Base-by-base conservation (phyloP, 1,140 invertebrate genomes). In the Eurosta solidaginis region DNA sequence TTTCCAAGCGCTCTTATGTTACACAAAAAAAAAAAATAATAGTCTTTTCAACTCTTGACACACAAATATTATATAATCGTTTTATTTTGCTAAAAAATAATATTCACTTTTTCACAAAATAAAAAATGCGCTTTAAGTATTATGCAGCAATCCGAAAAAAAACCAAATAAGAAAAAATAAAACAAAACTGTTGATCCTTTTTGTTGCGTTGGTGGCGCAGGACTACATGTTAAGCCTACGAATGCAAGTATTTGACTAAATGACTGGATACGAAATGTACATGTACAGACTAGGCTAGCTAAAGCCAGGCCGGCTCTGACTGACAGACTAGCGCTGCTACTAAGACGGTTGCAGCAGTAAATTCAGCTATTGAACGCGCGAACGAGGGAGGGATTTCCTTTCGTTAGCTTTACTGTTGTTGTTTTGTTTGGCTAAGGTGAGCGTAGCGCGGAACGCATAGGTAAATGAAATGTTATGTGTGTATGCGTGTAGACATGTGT, bases 191-290 rank as follows among this genome's bases (percentile, higher is more conserved):
- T 68, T 68, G 59, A 68, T 68, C 59, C 33, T 68, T 5, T 22
- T 40, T 33, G 33, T 0, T 68, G 59, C 33, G 59, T 68, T 68
- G 33, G 14, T 40, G 33, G 29, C 59, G 59, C 33, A 68, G 59
- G 59, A 68, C 59, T 68, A 68, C 59, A 68, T 68, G 59, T 68
- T 68, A 68, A n/a, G 33, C 59, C 59, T 68, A 33, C 59, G 33
- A 68, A 33, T 36, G 59, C 40, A 68, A 40, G n/a, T n/a, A 33
- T 68, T 68, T n/a, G 40, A 68, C 59, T 68, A 27, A 68, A 29
- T 68, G 27, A 42, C n/a, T 12, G 59, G 40, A 42, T 20, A 40
- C 59, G 36, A 68, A 40, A 20, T 68, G 29, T n/a, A n/a, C 59
- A 20, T 68, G 59, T 22, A 14, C 33, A 17, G 14, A 9, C 59